Evolutionary conservation across 1,140 invertebrate genomes (phyloP).

Genomic region (Cyphomyrmex costatus): DNA sequence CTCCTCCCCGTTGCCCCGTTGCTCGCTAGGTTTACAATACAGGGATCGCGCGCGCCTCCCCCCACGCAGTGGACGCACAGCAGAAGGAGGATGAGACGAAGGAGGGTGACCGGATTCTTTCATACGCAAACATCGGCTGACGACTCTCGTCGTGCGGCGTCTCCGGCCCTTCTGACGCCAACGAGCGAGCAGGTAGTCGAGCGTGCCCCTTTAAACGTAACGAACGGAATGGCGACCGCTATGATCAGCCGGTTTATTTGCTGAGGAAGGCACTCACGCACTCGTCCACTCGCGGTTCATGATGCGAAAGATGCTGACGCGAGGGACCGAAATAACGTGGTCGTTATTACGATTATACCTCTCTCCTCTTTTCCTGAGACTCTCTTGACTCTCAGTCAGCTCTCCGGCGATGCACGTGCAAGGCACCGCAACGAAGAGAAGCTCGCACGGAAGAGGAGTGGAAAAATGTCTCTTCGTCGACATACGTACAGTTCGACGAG

Average conservation of each 20-base stretch:
- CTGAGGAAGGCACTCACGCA: constrained; percentile 27
- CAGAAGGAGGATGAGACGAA: constrained; percentile 69
- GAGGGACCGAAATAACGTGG: constrained; percentile 1
- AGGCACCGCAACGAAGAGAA: not conserved
- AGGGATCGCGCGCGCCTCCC: constrained; percentile 62
- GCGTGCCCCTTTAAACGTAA: constrained; percentile 22
- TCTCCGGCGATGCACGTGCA: not conserved
- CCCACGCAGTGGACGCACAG: constrained; percentile 63
- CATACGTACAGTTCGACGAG: not conserved
- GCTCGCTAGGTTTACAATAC: constrained; percentile 65
- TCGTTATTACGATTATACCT: not conserved
- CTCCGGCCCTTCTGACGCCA: constrained; percentile 20
- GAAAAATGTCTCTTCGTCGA: not conserved
- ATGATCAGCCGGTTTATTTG: not conserved
- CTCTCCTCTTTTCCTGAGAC: not conserved
- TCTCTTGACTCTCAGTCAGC: not conserved
- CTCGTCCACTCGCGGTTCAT: constrained; percentile 26
- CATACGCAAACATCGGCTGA: constrained; percentile 75
- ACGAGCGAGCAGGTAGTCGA: constrained; percentile 22
- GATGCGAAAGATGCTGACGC: constrained; percentile 3
- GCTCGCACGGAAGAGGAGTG: not conserved
- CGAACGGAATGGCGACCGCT: not conserved
- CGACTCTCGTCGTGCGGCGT: constrained; percentile 49
- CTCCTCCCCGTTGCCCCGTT: constrained; percentile 62
- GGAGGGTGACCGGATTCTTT: constrained; percentile 69